Evolutionary conservation across 2,113 vertebrate genomes (phyloP).

Genomic region (Istiophorus platypterus): DNA sequence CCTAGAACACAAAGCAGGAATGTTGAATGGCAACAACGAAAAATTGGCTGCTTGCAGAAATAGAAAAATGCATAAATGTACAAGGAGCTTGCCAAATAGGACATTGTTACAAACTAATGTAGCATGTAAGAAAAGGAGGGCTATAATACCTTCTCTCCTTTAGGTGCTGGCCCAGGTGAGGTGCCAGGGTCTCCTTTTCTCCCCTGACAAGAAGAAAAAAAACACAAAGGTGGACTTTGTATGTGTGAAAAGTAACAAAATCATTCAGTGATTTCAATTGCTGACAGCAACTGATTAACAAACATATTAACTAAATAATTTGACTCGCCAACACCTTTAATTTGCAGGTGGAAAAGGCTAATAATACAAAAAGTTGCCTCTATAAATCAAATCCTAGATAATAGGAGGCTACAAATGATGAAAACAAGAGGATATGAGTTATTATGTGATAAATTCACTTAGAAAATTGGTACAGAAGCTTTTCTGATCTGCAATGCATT

Average conservation of each 20-base stretch:
- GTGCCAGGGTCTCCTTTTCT: conserved; percentile 95
- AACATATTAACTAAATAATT: background rate
- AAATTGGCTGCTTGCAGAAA: conserved; percentile 15
- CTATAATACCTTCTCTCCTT: conserved; percentile 91
- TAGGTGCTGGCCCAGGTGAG: conserved; percentile 92
- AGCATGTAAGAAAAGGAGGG: background rate
- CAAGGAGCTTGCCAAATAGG: background rate
- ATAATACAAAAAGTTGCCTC: background rate
- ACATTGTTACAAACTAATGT: background rate
- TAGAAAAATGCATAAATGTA: background rate
- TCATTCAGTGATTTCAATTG: conserved; percentile 2
- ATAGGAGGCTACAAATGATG: background rate
- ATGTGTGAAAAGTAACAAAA: background rate
- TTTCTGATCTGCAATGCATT: background rate
- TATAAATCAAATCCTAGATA: background rate
- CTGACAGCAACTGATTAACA: background rate
- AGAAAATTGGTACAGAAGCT: background rate
- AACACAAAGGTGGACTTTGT: conserved; percentile 31
- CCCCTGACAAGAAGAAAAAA: conserved; percentile 87
- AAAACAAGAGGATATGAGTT: background rate
- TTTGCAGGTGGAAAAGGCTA: background rate
- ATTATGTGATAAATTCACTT: conserved; percentile 1
- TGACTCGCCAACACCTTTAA: background rate
- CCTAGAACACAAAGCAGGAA: conserved; percentile 82
- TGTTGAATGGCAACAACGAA: conserved; percentile 14